Percentiles rank a stretch among this genome's conserved stretches.
Evolutionary conservation across 1,140 invertebrate genomes (phyloP).

Genomic region (Penaeus japonicus): DNA sequence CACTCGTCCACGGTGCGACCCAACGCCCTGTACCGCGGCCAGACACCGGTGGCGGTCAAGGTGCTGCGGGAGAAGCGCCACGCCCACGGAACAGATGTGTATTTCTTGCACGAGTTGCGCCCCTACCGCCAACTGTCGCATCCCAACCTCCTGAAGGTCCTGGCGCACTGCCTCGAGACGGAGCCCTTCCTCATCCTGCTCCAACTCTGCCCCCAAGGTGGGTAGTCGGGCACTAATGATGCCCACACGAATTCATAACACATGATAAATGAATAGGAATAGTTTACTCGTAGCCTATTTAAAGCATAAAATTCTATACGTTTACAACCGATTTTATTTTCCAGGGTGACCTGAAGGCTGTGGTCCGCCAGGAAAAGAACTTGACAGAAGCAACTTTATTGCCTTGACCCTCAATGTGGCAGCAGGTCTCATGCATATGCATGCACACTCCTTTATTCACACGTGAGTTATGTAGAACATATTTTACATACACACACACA

Average conservation of each 20-base stretch:
- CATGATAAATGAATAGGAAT: no score
- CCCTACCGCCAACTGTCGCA: constrained; percentile 74
- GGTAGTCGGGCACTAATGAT: no score
- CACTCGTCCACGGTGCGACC: constrained; percentile 61
- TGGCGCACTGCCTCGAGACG: constrained; percentile 73
- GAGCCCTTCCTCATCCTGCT: constrained; percentile 74
- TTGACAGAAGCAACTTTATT: constrained; percentile 68
- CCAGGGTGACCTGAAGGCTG: constrained; percentile 73
- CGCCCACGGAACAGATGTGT: constrained; percentile 72
- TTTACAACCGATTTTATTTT: no score
- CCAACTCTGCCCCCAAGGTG: constrained; percentile 73
- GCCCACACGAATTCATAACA: no score
- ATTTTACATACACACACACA: no score
- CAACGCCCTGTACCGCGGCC: neutral
- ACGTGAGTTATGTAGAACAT: constrained; percentile 68
- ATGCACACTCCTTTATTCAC: constrained; percentile 71
- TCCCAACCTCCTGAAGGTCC: constrained; percentile 70
- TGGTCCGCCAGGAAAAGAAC: constrained; percentile 68
- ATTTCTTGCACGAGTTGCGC: constrained; percentile 76
- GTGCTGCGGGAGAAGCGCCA: constrained; percentile 77
- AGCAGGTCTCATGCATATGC: constrained; percentile 70
- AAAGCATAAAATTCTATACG: no score
- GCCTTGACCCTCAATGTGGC: constrained; percentile 72
- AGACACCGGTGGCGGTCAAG: constrained; percentile 71
- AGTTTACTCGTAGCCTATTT: no score